Evolutionary conservation across 2,888 invertebrate species (phyloP).

Genomic region (Drosophila koepferae): DNA sequence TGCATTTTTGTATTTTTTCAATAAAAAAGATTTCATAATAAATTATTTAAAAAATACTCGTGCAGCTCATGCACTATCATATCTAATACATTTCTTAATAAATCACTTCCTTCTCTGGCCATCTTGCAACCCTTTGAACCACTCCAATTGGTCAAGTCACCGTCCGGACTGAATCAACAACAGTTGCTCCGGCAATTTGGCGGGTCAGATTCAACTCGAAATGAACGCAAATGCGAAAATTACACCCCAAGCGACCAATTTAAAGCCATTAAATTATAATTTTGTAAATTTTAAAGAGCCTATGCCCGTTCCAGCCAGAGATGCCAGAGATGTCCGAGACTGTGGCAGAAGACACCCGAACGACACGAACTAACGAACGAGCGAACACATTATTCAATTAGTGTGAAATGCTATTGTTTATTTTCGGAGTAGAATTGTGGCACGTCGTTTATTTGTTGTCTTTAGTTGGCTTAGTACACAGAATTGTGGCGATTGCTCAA

Average conservation of each 20-base stretch:
- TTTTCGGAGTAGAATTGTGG: constrained; percentile 56
- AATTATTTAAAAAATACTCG: neutral
- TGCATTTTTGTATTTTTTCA: neutral
- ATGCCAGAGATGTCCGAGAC: constrained; percentile 4
- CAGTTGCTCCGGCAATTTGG: constrained; percentile 51
- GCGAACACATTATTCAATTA: constrained; percentile 72
- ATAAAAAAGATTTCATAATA: neutral
- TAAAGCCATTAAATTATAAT: constrained; percentile 81
- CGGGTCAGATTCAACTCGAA: constrained; percentile 52
- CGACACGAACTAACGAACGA: constrained; percentile 37
- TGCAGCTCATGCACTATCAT: neutral
- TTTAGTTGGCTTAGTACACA: constrained; percentile 26
- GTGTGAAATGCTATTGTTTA: constrained; percentile 66
- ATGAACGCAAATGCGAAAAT: constrained; percentile 79
- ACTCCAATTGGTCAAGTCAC: constrained; percentile 40
- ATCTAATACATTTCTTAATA: neutral
- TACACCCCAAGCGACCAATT: constrained; percentile 81
- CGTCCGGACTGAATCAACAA: constrained; percentile 35
- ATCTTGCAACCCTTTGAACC: constrained; percentile 27
- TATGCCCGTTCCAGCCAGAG: constrained; percentile 22
- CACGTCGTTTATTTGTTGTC: constrained; percentile 9
- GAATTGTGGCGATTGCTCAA: constrained; percentile 49
- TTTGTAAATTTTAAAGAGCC: constrained; percentile 66
- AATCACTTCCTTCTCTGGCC: neutral
- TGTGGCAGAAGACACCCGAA: constrained; percentile 58